These are phyloP conservation scores for Chaenogobius annularis DNA, from an alignment of 2,113 vertebrate species.

Conservation along the genomic window DNA sequence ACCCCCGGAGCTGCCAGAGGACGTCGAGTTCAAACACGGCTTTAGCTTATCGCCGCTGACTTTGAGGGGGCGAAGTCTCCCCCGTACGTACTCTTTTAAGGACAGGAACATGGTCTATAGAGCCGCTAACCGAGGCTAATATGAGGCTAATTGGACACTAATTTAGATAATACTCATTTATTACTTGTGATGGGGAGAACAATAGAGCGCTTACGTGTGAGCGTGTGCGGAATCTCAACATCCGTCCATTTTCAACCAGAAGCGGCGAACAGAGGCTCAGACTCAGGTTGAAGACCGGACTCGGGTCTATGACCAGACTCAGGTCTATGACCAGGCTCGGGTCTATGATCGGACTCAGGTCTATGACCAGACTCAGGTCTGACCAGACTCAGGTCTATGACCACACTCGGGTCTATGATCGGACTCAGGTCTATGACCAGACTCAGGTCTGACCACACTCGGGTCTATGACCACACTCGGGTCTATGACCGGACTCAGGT, in stretches of 20 bases:
- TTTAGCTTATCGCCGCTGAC: constrained; percentile 9
- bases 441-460: no score
- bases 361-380: no score
- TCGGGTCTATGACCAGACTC: no score
- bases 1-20: constrained; percentile 31
- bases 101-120: neutral
- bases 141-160: neutral
- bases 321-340: no score
- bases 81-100: neutral
- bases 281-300: no score
- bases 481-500: no score
- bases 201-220: neutral
- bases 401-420: no score
- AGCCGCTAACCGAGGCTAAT: neutral
- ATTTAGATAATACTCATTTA: neutral
- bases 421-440: no score
- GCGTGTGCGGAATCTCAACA: neutral
- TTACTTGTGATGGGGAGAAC: neutral
- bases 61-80: neutral
- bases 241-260: neutral
- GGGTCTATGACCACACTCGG: no score
- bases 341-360: no score
- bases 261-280: no score
- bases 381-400: no score
- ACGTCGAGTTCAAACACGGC: constrained; percentile 8